Conservation (phyloP, 2,113 vertebrate species). For the Erinaceus europaeus region DNA sequence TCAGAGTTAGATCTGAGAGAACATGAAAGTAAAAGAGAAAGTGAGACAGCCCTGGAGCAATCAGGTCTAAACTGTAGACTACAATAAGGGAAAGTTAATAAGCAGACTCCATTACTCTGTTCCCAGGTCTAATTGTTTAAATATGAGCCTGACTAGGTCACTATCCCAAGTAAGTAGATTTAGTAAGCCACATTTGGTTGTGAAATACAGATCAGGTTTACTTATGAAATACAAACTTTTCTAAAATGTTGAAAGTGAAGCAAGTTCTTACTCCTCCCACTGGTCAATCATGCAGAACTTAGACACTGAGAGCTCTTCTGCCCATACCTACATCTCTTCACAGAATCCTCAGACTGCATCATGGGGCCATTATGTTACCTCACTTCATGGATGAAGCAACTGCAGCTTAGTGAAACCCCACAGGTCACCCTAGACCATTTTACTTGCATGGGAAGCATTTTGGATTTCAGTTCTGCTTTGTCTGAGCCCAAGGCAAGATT, state of each 20-base stretch:
- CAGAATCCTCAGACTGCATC: not conserved
- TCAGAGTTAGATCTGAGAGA: not conserved
- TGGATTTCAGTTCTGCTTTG: not conserved
- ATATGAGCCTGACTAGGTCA: not conserved
- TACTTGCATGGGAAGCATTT: not conserved
- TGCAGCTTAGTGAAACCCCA: not conserved
- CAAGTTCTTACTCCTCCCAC: not conserved
- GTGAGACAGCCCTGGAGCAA: not conserved
- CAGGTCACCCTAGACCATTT: not conserved
- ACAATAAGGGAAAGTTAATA: not conserved
- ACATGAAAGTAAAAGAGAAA: not conserved
- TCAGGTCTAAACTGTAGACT: not conserved
- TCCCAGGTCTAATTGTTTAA: not conserved
- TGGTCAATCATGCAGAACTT: rapidly evolving
- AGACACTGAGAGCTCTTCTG: not conserved
- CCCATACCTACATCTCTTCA: not conserved
- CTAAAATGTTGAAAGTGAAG: not conserved
- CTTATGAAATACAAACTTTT: not conserved
- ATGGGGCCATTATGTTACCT: not conserved
- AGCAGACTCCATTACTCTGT: not conserved
- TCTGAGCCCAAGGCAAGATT: not conserved
- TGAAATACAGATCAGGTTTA: not conserved
- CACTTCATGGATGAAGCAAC: not conserved
- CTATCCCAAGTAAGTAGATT: not conserved
- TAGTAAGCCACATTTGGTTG: not conserved